Percentiles rank a stretch among this genome's conserved stretches.
Conservation (phyloP, 37 sponge, comb jelly and placozoan genomes). For the Cladorhizidae sp. region DNA sequence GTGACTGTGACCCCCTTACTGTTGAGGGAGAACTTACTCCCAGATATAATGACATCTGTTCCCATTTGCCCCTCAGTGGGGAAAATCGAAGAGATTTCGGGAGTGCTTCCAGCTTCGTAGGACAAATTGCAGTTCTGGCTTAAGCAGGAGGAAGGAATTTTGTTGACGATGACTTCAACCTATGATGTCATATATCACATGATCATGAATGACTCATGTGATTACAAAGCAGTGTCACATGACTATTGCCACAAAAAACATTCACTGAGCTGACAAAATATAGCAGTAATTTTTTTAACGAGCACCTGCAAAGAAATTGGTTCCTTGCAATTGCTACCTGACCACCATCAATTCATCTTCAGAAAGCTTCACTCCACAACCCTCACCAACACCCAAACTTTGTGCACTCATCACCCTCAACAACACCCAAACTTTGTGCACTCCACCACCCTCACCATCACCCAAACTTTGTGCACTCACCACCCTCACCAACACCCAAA, state of each 20-base stretch:
- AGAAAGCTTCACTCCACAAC: no score
- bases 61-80: constrained; percentile 60
- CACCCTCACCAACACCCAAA: no score
- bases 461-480: no score
- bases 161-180: constrained; percentile 80
- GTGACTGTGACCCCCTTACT: constrained; percentile 20
- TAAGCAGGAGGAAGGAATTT: constrained; percentile 76
- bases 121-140: constrained; percentile 59
- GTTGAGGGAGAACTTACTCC: constrained; percentile 50
- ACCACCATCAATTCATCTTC: background rate
- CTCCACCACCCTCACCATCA: no score
- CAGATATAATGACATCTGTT: constrained; percentile 77
- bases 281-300: no score
- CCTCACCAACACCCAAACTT: no score
- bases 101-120: constrained; percentile 32
- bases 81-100: constrained; percentile 7
- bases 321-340: background rate
- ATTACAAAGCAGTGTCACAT: background rate
- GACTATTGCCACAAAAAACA: no score
- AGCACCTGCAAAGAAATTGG: background rate
- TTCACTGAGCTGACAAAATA: no score
- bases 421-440: no score
- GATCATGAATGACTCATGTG: background rate
- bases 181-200: constrained; percentile 9
- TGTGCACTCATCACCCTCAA: no score